A percentile compares a stretch with the other conserved stretches of the same genome.
These are phyloP conservation scores for Ferdinandea cuprea DNA, from an alignment of 2,888 invertebrate genomes.

Conservation along the genomic window DNA sequence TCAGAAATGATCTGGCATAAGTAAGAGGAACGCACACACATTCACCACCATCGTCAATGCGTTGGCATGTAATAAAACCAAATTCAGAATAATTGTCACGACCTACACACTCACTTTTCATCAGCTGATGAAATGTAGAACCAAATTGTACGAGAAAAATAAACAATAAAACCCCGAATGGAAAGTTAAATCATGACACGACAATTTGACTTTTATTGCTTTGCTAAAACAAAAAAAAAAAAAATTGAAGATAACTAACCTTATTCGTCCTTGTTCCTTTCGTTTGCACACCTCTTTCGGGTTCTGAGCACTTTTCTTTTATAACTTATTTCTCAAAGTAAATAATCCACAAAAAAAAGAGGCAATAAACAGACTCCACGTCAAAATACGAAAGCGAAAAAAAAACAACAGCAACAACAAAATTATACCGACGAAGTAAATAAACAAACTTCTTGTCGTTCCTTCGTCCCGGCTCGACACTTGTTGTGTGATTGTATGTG, in stretches of 20 bases:
- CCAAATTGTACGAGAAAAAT: conserved; percentile 19
- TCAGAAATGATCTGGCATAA: background rate
- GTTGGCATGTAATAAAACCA: background rate
- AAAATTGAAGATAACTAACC: conserved; percentile 63
- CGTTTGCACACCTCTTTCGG: background rate
- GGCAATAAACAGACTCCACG: conserved; percentile 52
- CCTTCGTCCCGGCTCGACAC: conserved; percentile 32
- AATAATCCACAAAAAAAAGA: conserved; percentile 28
- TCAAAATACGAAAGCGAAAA: no score
- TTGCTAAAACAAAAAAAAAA: no score
- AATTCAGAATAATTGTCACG: conserved; percentile 20
- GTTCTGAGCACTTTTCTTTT: background rate
- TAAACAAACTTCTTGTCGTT: conserved; percentile 53
- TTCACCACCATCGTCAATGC: background rate
- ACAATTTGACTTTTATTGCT: conserved; percentile 46
- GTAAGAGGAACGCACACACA: background rate
- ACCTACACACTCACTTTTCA: conserved; percentile 32
- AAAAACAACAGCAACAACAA: conserved; percentile 14
- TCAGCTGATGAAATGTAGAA: conserved; percentile 66
- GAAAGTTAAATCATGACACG: conserved; percentile 39
- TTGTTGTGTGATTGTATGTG: conserved; percentile 31
- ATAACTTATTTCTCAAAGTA: conserved; percentile 24
- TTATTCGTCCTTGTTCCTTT: conserved; percentile 61
- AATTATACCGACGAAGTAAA: conserved; percentile 39
- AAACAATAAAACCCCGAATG: conserved; percentile 15